Evolutionary conservation across 2,113 vertebrate species (phyloP), one percentile per base, ranked within the genome.

Genomic region (Stomatorhinus ivindoensis): DNA sequence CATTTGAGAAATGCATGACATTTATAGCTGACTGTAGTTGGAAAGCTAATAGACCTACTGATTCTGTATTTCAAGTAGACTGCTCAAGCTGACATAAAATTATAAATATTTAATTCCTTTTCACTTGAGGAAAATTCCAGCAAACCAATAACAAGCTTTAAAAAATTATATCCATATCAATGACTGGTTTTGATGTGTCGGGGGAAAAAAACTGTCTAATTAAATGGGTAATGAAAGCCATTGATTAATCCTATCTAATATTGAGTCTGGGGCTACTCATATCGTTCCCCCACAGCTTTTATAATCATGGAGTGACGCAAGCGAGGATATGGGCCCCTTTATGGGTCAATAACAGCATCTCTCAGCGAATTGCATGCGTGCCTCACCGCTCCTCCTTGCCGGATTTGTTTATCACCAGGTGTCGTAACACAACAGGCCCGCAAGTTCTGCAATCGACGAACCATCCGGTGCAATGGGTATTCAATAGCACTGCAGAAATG

Each of bases 91-190:
- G 85, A 53, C 50, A 87, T 47, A 51, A 84, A 17, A 55, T 55
- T 55, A 53, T 87, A 35, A 87, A 87, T 87, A 87, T 87, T 87
- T 53, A 24, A 87, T 27, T 50, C 15, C n/a, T 87, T 87, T 87
- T 53, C 50, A 53, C 31, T 53, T 50, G 27, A 55, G 50, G 53
- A 87, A 87, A 87, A 93, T 94, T 93, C 92, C 92, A 89, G 90
- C 92, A 91, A 94, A 94, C 93, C 93, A 95, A 96, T 95, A 95
- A 95, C 94, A 93, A 92, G 92, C 94, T 92, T 94, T 92, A 91
- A 92, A 92, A 94, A 92, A 93, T 1, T 88, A 89, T 87, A 89
- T 91, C 35, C 85, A 50, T 53, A 53, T 42, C 44, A 90, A 93
- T 89, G 91, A 83, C 82, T 89, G 93, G 93, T 94, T 95, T 95